Base-by-base conservation (phyloP, 2,113 vertebrate genomes). In the Condylura cristata region DNA sequence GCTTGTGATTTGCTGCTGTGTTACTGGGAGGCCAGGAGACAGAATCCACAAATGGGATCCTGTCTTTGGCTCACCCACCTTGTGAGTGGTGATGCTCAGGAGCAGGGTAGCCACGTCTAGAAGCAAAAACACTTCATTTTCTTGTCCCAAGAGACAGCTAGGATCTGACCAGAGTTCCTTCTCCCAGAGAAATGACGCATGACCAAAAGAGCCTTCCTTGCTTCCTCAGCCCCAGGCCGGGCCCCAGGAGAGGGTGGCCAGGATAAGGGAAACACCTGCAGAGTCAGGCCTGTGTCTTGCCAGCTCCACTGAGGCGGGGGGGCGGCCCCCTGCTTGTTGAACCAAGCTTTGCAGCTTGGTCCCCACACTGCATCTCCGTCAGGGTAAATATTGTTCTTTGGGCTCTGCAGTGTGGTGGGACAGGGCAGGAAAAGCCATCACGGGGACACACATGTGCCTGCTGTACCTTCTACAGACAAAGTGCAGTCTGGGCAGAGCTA, bases 371-470 rank as follows among this genome's bases (percentile, higher is more conserved):
- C 0, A 14, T 10, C 34, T 90, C 61, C 0, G 0, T 86, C 0
- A 6, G 16, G 14, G 12, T 44, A 61, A 83, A 91, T 89, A 41
- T 75, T 86, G 86, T 71, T 80, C 75, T 95, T 82, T n/a, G 30
- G 65, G 65, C 5, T 20, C 14, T 13, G 13, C 58, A 68, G 13
- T 8, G 32, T 26, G 24, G 51, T 24, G 13, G 44, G 44, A 88
- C 37, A 34, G 12, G 75, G 48, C 75, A 91, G 70, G 70, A 87
- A 86, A 89, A 88, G 13, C 60, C 60, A 44, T 80, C 60, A 39
- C 37, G 0, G 3, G n/a, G 58, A 16, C 17, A 41, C 65, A 41
- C 65, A 1, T 9, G 8, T 60, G 58, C 81, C 44, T 58, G 12
- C 17, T 9, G 6, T 80, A 30, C 28, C 72, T 82, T 61, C 48